These are phyloP conservation scores for Biston stratarius DNA, from an alignment of 2,888 invertebrate species.

Conservation along the genomic window DNA sequence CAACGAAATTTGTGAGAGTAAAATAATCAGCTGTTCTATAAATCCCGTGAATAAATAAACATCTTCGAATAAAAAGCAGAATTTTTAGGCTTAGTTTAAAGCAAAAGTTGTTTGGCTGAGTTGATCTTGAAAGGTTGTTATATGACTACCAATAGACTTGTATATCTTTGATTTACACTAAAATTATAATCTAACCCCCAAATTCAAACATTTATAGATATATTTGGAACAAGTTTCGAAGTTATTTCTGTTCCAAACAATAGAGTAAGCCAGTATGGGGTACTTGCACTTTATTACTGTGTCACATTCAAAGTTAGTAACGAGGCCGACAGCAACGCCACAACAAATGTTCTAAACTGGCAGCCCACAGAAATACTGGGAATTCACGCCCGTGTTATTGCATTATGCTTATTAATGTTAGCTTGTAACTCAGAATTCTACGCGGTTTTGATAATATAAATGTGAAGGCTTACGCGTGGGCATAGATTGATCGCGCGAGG, in stretches of 20 bases:
- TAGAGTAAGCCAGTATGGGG: conserved; percentile 26
- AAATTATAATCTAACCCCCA: background rate
- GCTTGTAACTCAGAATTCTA: conserved; percentile 33
- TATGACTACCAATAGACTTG: background rate
- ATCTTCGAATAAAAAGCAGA: too few relatives aligned
- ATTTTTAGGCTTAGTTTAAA: too few relatives aligned
- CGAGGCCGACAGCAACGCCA: conserved; percentile 29
- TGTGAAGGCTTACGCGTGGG: conserved; percentile 9
- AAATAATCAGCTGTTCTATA: too few relatives aligned
- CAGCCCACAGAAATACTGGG: conserved; percentile 24
- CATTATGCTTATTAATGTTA: conserved; percentile 41
- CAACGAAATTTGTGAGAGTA: too few relatives aligned
- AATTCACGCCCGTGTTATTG: conserved; percentile 40
- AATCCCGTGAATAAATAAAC: too few relatives aligned
- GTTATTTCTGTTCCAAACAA: conserved; percentile 24
- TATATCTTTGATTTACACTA: background rate
- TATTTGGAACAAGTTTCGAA: conserved; percentile 16
- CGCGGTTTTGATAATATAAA: conserved; percentile 24
- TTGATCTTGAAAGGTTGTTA: background rate
- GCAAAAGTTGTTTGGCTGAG: too few relatives aligned
- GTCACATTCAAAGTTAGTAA: conserved; percentile 32
- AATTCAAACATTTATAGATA: conserved; percentile 24
- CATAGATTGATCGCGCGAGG: conserved; percentile 1
- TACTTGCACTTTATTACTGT: conserved; percentile 25
- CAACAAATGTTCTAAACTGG: conserved; percentile 37